These are phyloP conservation scores for Pterocles orientalis DNA, from an alignment of 2,113 vertebrate species.

Conservation along the genomic window DNA sequence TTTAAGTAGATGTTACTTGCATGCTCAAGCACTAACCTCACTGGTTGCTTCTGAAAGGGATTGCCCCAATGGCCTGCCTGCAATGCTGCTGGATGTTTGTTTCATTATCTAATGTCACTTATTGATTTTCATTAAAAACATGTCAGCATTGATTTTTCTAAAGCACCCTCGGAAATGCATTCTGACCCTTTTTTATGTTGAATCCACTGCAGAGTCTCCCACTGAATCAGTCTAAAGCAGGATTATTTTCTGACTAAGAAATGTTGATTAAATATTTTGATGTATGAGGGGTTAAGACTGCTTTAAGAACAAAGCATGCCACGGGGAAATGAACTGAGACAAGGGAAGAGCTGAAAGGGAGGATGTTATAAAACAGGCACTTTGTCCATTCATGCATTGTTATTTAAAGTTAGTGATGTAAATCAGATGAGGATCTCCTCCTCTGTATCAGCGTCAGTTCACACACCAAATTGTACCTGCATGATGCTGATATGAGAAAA, in stretches of 20 bases:
- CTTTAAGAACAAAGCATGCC: conserved; percentile 62
- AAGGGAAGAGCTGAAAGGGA: conserved; percentile 46
- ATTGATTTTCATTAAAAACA: conserved; percentile 65
- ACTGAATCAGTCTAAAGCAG: conserved; percentile 18
- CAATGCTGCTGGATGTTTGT: neutral
- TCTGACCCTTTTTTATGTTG: conserved; percentile 32
- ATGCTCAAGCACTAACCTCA: fast-evolving
- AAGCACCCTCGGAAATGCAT: conserved; percentile 45
- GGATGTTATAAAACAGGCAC: conserved; percentile 34
- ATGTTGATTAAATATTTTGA: conserved; percentile 73
- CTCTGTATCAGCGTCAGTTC: neutral
- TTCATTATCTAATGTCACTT: conserved; percentile 58
- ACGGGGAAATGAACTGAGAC: conserved; percentile 51
- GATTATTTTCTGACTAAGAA: conserved; percentile 45
- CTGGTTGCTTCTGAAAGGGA: neutral
- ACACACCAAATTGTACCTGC: neutral
- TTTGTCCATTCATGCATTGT: conserved; percentile 49
- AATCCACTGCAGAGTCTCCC: neutral
- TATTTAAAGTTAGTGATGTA: conserved; percentile 23
- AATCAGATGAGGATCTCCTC: conserved; percentile 4
- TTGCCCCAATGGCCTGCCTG: neutral
- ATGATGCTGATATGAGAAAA: neutral
- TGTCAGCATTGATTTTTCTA: conserved; percentile 47
- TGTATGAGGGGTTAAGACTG: conserved; percentile 45
- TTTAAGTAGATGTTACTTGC: neutral